These are phyloP conservation scores for Loriculus beryllinus DNA, from an alignment of 2,797 vertebrate genomes.

Conservation along the genomic window DNA sequence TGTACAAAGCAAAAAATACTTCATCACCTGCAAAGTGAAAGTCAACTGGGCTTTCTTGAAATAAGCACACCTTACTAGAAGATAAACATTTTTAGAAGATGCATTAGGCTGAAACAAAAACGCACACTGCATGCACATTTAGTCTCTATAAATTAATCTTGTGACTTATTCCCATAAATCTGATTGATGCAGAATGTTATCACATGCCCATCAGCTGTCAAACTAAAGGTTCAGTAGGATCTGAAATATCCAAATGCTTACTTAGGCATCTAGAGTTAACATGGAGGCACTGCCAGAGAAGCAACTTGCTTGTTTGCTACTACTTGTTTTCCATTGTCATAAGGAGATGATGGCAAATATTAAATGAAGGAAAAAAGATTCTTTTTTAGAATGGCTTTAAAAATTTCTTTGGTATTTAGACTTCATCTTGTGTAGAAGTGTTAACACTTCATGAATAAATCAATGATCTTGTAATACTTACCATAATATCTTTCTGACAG, in stretches of 20 bases:
- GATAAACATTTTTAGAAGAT: not conserved
- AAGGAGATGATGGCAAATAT: not conserved
- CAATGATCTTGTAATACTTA: not conserved
- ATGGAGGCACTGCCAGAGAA: not conserved
- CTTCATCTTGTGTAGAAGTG: not conserved
- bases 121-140: not conserved
- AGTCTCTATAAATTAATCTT: not conserved
- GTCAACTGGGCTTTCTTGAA: not conserved
- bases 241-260: not conserved
- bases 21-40: not conserved
- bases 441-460: not conserved
- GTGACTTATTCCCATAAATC: not conserved
- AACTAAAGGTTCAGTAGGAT: not conserved
- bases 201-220: not conserved
- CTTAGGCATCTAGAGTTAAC: not conserved
- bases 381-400: not conserved
- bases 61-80: not conserved
- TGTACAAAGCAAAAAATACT: not conserved
- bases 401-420: not conserved
- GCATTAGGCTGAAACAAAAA: not conserved
- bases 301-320: not conserved
- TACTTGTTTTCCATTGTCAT: not conserved
- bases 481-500: not conserved
- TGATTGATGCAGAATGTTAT: not conserved
- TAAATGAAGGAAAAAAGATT: not conserved